Conservation (phyloP, 2,888 invertebrate genomes). For the Allygus modestus region DNA sequence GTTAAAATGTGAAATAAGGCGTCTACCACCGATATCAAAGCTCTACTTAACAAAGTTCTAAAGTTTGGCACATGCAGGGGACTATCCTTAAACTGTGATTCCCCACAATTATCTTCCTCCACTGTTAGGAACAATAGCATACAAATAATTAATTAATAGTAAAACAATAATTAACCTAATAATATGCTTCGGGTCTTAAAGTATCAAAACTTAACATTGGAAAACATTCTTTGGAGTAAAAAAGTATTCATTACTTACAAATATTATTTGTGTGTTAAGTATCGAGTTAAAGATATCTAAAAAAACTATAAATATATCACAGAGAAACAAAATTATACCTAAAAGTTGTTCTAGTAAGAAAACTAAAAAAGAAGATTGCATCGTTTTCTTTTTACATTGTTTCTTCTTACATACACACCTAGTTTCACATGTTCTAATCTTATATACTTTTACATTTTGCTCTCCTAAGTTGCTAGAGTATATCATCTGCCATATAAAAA, state of each 20-base stretch:
- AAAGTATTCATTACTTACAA: neutral
- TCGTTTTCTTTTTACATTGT: neutral
- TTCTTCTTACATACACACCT: neutral
- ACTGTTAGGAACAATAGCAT: constrained; percentile 31
- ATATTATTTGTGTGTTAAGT: constrained; percentile 30
- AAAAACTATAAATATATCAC: constrained; percentile 19
- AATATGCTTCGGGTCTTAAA: neutral
- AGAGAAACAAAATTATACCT: constrained; percentile 29
- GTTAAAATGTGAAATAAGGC: too few species aligned
- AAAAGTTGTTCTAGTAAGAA: neutral
- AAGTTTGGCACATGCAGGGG: constrained; percentile 55
- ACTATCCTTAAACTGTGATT: constrained; percentile 9
- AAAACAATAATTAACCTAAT: constrained; percentile 4
- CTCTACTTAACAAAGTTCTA: constrained; percentile 46
- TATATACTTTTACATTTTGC: constrained; percentile 4
- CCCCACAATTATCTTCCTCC: constrained; percentile 8
- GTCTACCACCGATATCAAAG: constrained; percentile 42
- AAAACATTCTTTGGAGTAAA: constrained; percentile 40
- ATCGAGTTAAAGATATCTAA: neutral
- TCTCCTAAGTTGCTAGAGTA: constrained; percentile 21
- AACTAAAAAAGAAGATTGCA: neutral
- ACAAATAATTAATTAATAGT: neutral
- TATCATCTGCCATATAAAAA: constrained; percentile 52
- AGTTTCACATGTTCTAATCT: constrained; percentile 8
- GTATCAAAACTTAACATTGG: constrained; percentile 13